phyloP scores from a whole-genome alignment of 2,797 vertebrate species.

The Sebastes wilsoni region DNA sequence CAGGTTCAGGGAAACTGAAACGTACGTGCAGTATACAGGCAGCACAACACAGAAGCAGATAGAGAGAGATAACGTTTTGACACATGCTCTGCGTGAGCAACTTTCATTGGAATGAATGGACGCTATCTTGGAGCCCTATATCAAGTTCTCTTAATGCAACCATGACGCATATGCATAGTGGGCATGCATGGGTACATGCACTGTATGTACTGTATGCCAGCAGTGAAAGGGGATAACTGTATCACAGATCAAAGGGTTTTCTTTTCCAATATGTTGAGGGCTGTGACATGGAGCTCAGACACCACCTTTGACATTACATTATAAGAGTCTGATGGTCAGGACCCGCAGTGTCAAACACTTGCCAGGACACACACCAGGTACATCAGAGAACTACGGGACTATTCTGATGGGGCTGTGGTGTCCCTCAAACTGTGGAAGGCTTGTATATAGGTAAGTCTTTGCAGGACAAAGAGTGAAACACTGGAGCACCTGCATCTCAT shows the following conservation, averaged over 20 bases:
- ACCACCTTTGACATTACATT: background rate
- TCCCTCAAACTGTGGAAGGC: background rate
- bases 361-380: background rate
- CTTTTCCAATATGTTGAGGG: background rate
- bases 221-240: background rate
- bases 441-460: background rate
- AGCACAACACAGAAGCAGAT: background rate
- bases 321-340: background rate
- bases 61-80: background rate
- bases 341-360: background rate
- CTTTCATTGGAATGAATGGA: background rate
- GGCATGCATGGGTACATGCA: background rate
- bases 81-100: background rate
- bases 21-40: background rate
- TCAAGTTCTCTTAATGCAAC: background rate
- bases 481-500: slow-evolving; percentile 42
- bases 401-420: background rate
- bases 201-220: slow-evolving; percentile 1
- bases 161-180: background rate
- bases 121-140: background rate
- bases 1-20: background rate
- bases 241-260: background rate
- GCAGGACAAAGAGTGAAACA: slow-evolving; percentile 21
- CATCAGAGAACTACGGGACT: background rate
- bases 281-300: background rate